Conservation (phyloP, 2,888 invertebrate genomes). For the Bellardia bayeri region DNA sequence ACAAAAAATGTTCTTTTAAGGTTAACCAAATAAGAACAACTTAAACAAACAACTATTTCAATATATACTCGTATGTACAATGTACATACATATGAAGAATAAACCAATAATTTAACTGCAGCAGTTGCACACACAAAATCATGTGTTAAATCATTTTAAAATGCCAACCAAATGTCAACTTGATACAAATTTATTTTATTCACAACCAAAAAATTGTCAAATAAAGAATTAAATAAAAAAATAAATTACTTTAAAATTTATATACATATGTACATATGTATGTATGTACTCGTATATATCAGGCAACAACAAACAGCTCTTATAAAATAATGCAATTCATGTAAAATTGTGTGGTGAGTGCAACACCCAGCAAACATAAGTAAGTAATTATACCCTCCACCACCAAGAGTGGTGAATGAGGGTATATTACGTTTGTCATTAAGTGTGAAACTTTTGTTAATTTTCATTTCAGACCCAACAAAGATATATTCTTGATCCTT, state of each 20-base stretch:
- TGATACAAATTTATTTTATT: constrained; percentile 65
- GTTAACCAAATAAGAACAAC: not conserved
- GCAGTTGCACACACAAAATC: constrained; percentile 28
- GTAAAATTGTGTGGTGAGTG: not conserved
- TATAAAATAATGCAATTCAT: constrained; percentile 19
- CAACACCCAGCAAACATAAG: constrained; percentile 13
- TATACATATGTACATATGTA: not conserved
- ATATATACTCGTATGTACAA: too few relatives aligned
- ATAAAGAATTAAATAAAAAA: constrained; percentile 64
- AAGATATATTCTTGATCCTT: too few relatives aligned
- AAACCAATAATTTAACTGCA: not conserved
- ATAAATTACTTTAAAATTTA: constrained; percentile 65
- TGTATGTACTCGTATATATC: not conserved
- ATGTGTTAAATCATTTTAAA: constrained; percentile 45
- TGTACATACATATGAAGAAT: too few relatives aligned
- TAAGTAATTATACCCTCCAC: not conserved
- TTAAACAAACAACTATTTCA: not conserved
- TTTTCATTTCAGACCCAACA: too few relatives aligned
- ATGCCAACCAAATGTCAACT: constrained; percentile 58
- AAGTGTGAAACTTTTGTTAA: too few relatives aligned
- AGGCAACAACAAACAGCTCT: constrained; percentile 13
- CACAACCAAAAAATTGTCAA: constrained; percentile 57
- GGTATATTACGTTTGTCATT: too few relatives aligned
- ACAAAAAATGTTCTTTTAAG: not conserved
- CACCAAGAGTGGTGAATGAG: too few relatives aligned